Conservation (phyloP, 2,113 vertebrate genomes). For the Fulica atra region DNA sequence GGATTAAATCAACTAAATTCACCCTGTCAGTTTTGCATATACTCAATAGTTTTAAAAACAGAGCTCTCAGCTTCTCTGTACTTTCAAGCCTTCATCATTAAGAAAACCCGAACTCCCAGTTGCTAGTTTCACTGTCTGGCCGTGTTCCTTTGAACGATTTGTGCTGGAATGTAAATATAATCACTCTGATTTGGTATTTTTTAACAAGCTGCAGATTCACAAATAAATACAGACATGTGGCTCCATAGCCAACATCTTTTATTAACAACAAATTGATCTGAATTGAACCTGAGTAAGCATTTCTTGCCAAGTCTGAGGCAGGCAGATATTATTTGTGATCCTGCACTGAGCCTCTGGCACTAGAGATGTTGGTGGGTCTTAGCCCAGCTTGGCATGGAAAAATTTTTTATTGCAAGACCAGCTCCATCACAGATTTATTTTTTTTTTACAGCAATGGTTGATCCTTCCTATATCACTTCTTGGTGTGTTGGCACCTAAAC, state of each 20-base stretch:
- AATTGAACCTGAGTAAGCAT: not conserved
- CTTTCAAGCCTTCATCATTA: constrained; percentile 18
- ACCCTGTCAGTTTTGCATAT: not conserved
- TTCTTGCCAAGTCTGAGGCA: not conserved
- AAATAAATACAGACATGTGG: not conserved
- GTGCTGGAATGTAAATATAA: not conserved
- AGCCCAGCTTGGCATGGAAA: not conserved
- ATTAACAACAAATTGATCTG: not conserved
- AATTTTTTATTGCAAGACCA: not conserved
- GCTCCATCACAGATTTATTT: not conserved
- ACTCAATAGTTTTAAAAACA: not conserved
- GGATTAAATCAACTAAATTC: constrained; percentile 48
- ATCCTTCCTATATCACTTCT: not conserved
- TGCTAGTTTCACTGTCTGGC: not conserved
- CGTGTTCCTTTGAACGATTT: constrained; percentile 17
- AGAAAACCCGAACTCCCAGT: not conserved
- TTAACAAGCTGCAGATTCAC: not conserved
- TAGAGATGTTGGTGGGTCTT: not conserved
- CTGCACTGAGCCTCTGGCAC: not conserved
- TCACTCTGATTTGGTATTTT: not conserved
- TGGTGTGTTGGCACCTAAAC: not conserved
- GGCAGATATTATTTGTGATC: not conserved
- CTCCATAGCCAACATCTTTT: not conserved
- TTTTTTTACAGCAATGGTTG: not conserved
- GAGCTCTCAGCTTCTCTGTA: not conserved